Conservation (phyloP, 2,113 vertebrate genomes). For the Polypterus bichir region DNA sequence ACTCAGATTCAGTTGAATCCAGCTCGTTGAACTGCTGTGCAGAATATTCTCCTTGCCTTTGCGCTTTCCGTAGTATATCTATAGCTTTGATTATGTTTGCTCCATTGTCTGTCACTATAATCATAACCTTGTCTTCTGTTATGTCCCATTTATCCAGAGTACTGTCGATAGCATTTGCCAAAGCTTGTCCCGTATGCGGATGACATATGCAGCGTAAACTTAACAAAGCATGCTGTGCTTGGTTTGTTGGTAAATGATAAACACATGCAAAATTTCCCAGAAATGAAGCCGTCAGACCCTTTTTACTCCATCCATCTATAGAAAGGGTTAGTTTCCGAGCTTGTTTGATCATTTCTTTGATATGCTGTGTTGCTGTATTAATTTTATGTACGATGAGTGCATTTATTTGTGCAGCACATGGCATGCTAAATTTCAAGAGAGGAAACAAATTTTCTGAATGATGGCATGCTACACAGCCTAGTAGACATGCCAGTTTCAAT, state of each 20-base stretch:
- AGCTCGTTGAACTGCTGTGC: no score
- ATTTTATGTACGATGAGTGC: no score
- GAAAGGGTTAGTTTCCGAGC: conserved; percentile 1
- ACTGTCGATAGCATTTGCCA: conserved; percentile 9
- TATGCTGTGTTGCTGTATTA: no score
- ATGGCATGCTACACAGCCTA: no score
- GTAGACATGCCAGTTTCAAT: no score
- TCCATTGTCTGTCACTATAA: conserved; percentile 10
- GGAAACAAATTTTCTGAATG: no score
- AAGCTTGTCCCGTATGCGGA: conserved; percentile 8
- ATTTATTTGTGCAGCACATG: no score
- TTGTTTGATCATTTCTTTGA: no score
- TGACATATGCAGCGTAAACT: conserved; percentile 7
- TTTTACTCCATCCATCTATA: conserved; percentile 10
- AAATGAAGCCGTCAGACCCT: conserved; percentile 7
- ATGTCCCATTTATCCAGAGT: conserved; percentile 10
- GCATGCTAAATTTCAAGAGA: no score
- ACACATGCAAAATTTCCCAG: conserved; percentile 10
- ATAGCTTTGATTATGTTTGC: conserved; percentile 12
- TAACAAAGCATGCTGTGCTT: conserved; percentile 7
- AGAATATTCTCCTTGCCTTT: background rate
- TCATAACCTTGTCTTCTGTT: conserved; percentile 11
- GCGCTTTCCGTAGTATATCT: background rate
- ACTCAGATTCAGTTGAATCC: no score
- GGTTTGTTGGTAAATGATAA: conserved; percentile 7